Percentiles rank a stretch among this genome's conserved stretches.
Evolutionary conservation across 2,797 vertebrate genomes (phyloP).

Genomic region (Platalea minor): DNA sequence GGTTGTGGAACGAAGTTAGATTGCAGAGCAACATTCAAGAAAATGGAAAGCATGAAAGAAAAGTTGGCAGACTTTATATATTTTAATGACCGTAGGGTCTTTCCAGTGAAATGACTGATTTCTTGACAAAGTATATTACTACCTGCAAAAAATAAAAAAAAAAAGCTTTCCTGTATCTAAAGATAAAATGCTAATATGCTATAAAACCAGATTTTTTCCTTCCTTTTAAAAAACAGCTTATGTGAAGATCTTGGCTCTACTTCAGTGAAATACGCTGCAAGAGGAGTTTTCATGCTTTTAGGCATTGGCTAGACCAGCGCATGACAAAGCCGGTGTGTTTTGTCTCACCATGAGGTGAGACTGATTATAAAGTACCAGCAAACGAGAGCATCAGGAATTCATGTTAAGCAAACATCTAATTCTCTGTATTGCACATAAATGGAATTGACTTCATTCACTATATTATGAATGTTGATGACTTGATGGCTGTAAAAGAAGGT

Average conservation of each 20-base stretch:
- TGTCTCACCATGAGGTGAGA: not conserved
- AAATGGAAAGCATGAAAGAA: not conserved
- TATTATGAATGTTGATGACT: not conserved
- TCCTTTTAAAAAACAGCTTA: not conserved
- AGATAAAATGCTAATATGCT: not conserved
- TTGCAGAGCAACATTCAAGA: not conserved
- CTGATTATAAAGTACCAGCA: not conserved
- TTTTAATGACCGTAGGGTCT: not conserved
- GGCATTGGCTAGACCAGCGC: not conserved
- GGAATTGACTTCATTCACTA: not conserved
- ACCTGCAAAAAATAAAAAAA: not conserved
- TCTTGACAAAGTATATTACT: not conserved
- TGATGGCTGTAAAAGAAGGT: not conserved
- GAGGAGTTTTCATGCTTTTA: not conserved
- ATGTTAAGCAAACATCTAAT: not conserved
- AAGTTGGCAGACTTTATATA: not conserved
- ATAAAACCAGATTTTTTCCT: not conserved
- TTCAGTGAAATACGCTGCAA: not conserved
- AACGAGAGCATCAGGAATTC: not conserved
- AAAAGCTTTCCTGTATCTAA: not conserved
- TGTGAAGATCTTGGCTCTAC: not conserved
- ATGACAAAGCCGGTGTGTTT: not conserved
- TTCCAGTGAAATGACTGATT: not conserved
- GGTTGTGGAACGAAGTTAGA: not conserved
- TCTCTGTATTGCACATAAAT: not conserved